Base-by-base conservation (phyloP, 2,113 vertebrate species). In the Lagopus leucura region DNA sequence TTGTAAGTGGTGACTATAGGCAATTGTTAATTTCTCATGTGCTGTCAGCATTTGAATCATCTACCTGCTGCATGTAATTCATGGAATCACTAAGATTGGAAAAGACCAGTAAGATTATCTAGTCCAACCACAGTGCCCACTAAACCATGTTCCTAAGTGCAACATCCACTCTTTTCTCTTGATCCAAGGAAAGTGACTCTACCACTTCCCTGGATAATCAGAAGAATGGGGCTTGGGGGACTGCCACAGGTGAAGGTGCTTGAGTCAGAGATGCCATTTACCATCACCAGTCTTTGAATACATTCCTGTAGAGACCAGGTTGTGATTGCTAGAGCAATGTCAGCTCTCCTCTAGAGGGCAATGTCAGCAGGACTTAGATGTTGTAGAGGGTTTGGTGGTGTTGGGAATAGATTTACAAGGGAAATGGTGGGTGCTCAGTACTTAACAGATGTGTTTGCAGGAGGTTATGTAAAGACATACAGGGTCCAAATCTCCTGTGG, bases 371-470 rank as follows among this genome's bases (percentile, higher is more conserved):
- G 92, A 64, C 61, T 90, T 42, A 74, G 60, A 61, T 64, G 67
- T 80, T 91, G 60, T 24, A 54, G 79, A 63, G 71, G 66, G 55
- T 36, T 74, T 88, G 50, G 47, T 96, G 79, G 89, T 82, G 61
- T 1, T 86, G 27, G 82, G 92, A 82, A 77, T 86, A 86, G 32
- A 80, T 90, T 91, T 85, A 71, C 42, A 52, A 83, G 69, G 75
- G 79, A 93, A 80, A 58, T 63, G 19, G 69, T 90, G 93, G 88
- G 79, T 93, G 86, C 88, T 94, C 34, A 71, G 52, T 67, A 83
- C 69, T 55, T 89, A 86, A 94, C 93, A 95, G 94, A 89, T 94
- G 92, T 79, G 32, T 64, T 93, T 88, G 92, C 79, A 69, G 92
- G 92, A 92, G 82, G 92, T 92, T 92, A 63, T 77, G 79, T 89